Evolutionary conservation across 2,888 invertebrate species (phyloP).

Genomic region (Ctenicera cuprea): DNA sequence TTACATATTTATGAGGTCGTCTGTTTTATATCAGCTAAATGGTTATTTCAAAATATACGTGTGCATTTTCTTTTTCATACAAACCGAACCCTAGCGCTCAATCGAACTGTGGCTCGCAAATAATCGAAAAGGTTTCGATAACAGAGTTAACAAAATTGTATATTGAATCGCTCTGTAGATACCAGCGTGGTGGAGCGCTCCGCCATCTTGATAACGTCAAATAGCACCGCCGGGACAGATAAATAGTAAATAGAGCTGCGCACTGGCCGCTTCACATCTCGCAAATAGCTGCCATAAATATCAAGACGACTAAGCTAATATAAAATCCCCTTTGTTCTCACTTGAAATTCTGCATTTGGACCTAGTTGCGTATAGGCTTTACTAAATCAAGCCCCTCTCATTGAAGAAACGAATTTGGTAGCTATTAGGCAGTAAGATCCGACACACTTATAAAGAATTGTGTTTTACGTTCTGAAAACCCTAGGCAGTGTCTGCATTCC

Average conservation of each 20-base stretch:
- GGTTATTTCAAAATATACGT: neutral
- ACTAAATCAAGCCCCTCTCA: constrained; percentile 41
- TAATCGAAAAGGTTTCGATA: constrained; percentile 32
- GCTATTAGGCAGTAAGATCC: constrained; percentile 7
- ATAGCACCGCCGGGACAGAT: constrained; percentile 70
- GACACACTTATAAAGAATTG: constrained; percentile 27
- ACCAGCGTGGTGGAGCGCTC: constrained; percentile 51
- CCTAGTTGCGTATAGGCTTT: constrained; percentile 47
- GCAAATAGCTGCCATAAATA: constrained; percentile 70
- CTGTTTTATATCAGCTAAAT: too few species aligned
- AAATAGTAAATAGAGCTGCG: constrained; percentile 71
- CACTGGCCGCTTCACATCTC: constrained; percentile 67
- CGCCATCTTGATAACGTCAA: constrained; percentile 71
- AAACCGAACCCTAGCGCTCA: neutral
- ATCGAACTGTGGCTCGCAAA: neutral
- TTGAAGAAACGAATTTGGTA: constrained; percentile 15
- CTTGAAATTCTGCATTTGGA: constrained; percentile 57
- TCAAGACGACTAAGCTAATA: constrained; percentile 66
- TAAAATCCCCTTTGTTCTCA: constrained; percentile 60
- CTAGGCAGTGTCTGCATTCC: constrained; percentile 15
- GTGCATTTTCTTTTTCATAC: neutral
- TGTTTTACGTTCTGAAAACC: constrained; percentile 31
- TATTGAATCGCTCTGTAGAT: constrained; percentile 51
- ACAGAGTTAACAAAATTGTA: constrained; percentile 42
- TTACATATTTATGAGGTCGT: too few species aligned